phyloP scores from a whole-genome alignment of 2,113 vertebrate genomes.

The Notarius quadriscutis region DNA sequence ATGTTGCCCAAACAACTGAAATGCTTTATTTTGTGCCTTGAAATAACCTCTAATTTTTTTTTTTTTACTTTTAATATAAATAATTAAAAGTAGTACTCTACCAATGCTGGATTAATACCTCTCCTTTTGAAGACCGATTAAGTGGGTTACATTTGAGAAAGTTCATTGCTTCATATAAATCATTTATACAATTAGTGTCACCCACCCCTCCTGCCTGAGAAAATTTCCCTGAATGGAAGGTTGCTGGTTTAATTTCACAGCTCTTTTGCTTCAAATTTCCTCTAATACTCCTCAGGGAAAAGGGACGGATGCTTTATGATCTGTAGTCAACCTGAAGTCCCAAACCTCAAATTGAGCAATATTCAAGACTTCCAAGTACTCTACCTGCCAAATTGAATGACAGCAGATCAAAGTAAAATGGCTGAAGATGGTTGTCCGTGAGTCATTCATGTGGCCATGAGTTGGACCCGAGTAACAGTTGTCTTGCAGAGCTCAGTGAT shows the following conservation, averaged over 20 bases:
- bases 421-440: constrained; percentile 26
- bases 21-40: constrained; percentile 1
- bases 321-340: not conserved
- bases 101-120: constrained; percentile 24
- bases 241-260: constrained; percentile 40
- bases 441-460: constrained; percentile 35
- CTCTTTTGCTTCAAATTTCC: constrained; percentile 20
- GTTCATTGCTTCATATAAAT: constrained; percentile 41
- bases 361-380: not conserved
- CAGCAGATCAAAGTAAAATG: constrained; percentile 26
- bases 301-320: not conserved
- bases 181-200: constrained; percentile 46
- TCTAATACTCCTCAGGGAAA: not conserved
- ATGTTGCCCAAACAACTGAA: constrained; percentile 35
- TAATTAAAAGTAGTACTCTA: constrained; percentile 44
- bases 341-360: not conserved
- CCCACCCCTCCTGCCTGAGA: not conserved
- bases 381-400: not conserved
- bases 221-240: constrained; percentile 5
- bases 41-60: constrained; percentile 13
- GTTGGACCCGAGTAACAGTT: constrained; percentile 47
- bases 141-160: constrained; percentile 36
- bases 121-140: constrained; percentile 34
- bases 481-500: constrained; percentile 2
- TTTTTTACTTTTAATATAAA: constrained; percentile 25